Conservation (phyloP, 2,888 invertebrate species). For the Oscheius myriophilus region DNA sequence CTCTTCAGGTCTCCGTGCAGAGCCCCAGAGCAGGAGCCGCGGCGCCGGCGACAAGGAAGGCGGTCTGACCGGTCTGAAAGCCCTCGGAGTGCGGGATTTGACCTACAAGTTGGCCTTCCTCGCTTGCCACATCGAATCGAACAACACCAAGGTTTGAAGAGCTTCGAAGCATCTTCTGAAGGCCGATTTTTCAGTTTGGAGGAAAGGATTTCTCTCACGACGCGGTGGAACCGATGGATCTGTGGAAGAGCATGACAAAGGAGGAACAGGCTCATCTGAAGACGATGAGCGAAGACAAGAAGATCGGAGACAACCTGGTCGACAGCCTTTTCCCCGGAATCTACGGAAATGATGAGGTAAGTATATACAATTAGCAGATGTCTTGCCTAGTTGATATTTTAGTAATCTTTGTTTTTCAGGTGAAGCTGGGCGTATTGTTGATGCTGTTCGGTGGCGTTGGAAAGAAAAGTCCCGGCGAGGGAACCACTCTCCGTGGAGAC, state of each 20-base stretch:
- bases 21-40: constrained; percentile 81
- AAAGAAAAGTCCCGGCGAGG: constrained; percentile 81
- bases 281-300: constrained; percentile 82
- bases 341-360: constrained; percentile 77
- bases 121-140: constrained; percentile 82
- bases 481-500: constrained; percentile 91
- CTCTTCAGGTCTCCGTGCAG: constrained; percentile 80
- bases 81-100: constrained; percentile 86
- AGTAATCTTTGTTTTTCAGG: constrained; percentile 76
- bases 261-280: constrained; percentile 80
- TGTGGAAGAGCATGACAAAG: constrained; percentile 73
- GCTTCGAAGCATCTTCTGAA: background rate
- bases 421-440: constrained; percentile 86
- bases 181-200: constrained; percentile 75
- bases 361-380: too few species aligned
- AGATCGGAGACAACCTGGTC: constrained; percentile 87
- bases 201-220: constrained; percentile 85
- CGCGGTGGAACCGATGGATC: constrained; percentile 81
- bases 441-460: constrained; percentile 97
- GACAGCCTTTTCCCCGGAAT: constrained; percentile 92
- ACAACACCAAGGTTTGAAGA: constrained; percentile 33
- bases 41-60: constrained; percentile 77
- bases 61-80: constrained; percentile 87
- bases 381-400: too few species aligned
- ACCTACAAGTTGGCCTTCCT: constrained; percentile 90